Evolutionary conservation across 2,113 vertebrate species (phyloP), one percentile per base, ranked within the genome.

Genomic region (Limanda limanda): DNA sequence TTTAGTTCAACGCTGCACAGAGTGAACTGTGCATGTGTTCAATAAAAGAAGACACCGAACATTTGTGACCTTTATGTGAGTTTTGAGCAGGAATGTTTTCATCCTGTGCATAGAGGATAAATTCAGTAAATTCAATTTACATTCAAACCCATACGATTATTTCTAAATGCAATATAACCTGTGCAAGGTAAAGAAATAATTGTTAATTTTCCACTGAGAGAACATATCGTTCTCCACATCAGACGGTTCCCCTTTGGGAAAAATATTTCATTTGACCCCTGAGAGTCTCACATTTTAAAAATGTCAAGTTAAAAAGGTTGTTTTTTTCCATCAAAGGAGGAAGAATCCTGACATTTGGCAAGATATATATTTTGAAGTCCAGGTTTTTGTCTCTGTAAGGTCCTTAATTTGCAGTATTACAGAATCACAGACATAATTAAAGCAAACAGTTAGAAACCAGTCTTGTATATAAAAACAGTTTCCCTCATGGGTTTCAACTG

Each of bases 241-340:
- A 20, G 42, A 27, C 18, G 20, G 6, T 58, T 54, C 21, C 76
- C 60, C 13, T 76, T 65, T 56, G 27, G 37, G n/a, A 45, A 59
- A 52, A 42, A 71, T n/a, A 24, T 64, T 76, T 81, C 15, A 31
- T 24, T 3, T n/a, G n/a, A 25, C 66, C 58, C 27, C 2, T 1
- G 69, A 79, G 74, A 60, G 3, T 25, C 27, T 68, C 37, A 4
- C 61, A 57, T 77, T 82, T 74, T 31, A 55, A 20, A 80, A 85
- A 85, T 80, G 66, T 65, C 82, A 85, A 25, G 31, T 23, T 65
- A 47, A 60, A 81, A 79, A 48, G 71, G 56, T 56, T 60, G 1
- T 11, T 23, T 7, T 9, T 48, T 27, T 21, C 70, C 24, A 62
- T 54, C 40, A 11, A 24, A 48, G 40, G n/a, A 47, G 10, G 48